These are phyloP conservation scores for Lasioglossum villosulum DNA, from an alignment of 2,888 invertebrate species.

Conservation along the genomic window DNA sequence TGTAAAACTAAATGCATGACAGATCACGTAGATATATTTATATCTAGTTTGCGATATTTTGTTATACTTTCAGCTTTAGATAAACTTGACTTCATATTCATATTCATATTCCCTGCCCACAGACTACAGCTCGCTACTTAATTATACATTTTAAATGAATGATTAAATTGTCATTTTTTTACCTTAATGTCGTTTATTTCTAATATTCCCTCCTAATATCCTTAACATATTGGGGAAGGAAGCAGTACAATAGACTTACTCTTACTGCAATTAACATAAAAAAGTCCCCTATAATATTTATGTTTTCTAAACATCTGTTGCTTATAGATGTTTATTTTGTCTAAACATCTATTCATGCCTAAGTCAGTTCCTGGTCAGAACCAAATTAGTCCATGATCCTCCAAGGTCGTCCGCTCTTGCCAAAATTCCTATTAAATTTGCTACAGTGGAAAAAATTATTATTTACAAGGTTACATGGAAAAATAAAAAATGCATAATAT, in stretches of 20 bases:
- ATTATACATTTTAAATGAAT: constrained; percentile 26
- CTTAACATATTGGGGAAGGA: neutral
- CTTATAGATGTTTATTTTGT: neutral
- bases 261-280: neutral
- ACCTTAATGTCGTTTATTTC: constrained; percentile 4
- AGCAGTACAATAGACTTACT: neutral
- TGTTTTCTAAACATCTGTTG: neutral
- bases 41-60: constrained; percentile 4
- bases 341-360: neutral
- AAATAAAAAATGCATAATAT: no score
- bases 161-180: constrained; percentile 26
- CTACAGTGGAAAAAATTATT: no score
- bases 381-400: no score
- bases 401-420: no score
- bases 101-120: constrained; percentile 6
- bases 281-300: neutral
- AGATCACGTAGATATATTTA: constrained; percentile 14
- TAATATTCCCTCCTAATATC: neutral
- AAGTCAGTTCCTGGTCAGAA: no score
- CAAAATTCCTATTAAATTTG: no score
- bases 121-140: constrained; percentile 22
- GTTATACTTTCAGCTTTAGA: constrained; percentile 15
- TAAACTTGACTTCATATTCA: constrained; percentile 21
- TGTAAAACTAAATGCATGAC: constrained; percentile 4
- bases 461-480: no score